Percentiles rank a stretch among this genome's conserved stretches.
These are phyloP conservation scores for Zosterops hypoxanthus DNA, from an alignment of 2,113 vertebrate genomes.

Conservation along the genomic window DNA sequence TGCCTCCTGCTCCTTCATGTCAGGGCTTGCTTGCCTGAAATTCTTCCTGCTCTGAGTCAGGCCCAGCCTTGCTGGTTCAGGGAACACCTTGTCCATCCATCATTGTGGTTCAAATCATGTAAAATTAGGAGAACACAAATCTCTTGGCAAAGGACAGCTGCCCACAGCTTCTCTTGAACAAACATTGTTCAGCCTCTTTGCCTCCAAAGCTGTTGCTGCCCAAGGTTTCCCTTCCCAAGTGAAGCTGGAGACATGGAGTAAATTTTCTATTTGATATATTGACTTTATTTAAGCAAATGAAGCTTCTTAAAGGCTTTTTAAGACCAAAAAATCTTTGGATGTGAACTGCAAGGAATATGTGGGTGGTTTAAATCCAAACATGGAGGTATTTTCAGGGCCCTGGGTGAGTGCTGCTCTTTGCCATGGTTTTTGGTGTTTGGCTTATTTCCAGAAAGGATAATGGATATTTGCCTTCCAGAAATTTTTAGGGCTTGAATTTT, in stretches of 20 bases:
- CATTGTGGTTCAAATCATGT: not conserved
- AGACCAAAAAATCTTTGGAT: not conserved
- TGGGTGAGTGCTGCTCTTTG: not conserved
- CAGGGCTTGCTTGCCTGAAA: not conserved
- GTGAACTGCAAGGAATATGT: not conserved
- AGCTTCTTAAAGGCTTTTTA: not conserved
- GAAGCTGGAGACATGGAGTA: not conserved
- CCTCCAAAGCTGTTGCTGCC: not conserved
- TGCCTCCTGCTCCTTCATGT: not conserved
- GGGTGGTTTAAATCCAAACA: not conserved
- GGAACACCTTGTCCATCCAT: conserved; percentile 1
- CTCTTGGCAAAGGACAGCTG: not conserved
- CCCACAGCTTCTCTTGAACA: not conserved
- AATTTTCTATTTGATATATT: not conserved
- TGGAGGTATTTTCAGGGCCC: not conserved
- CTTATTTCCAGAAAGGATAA: not conserved
- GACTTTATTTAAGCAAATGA: not conserved
- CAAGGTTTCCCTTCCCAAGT: not conserved
- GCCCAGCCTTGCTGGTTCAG: not conserved
- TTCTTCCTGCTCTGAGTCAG: not conserved
- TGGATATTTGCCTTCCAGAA: not conserved
- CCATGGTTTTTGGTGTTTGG: not conserved
- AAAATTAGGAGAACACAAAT: not conserved
- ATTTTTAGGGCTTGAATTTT: not conserved
- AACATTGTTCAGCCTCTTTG: not conserved